Evolutionary conservation across 2,888 invertebrate genomes (phyloP), one percentile per base, ranked within the genome.

Genomic region (Rhagonycha lutea): DNA sequence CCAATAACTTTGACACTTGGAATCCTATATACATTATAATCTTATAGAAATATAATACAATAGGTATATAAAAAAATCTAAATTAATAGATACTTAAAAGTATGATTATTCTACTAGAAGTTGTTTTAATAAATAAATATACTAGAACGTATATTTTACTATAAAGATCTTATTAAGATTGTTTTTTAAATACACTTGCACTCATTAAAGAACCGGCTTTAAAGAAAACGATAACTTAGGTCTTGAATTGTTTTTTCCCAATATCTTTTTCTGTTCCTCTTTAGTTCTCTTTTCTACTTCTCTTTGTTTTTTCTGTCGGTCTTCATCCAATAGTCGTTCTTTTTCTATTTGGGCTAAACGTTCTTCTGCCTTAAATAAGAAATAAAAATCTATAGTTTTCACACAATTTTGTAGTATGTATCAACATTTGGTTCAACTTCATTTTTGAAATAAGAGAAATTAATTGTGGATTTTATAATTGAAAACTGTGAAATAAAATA

Each of bases 171-270:
- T 47, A 47, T 47, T 7, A 47, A 47, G 47, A 47, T 47, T 8
- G n/a, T n/a, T 47, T 47, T n/a, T 61, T 23, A 62, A 62, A 11
- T 23, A 68, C 62, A 29, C 70, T 68, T 71, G 69, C 74, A 69
- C 69, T 47, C 74, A 72, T 75, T 86, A 94, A 83, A 93, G 90
- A 82, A 90, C 90, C 81, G 95, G 94, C 88, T 96, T 96, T 82
- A 97, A 89, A 70, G 95, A 92, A 89, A 98, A 98, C 72, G 98
- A 98, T 82, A 98, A 90, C 89, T 97, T 97, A 78, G 98, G 98
- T 88, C 98, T 92, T 77, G 98, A 97, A 90, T 98, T 98, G 88
- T 97, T 97, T 91, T 98, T 98, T 82, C 98, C 98, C 84, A 98
- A 91, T 84, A 98, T 98, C 89, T 97, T 95, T 90, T 97, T 98